phyloP scores from a whole-genome alignment of 2,113 vertebrate genomes.

The Bufo gargarizans region DNA sequence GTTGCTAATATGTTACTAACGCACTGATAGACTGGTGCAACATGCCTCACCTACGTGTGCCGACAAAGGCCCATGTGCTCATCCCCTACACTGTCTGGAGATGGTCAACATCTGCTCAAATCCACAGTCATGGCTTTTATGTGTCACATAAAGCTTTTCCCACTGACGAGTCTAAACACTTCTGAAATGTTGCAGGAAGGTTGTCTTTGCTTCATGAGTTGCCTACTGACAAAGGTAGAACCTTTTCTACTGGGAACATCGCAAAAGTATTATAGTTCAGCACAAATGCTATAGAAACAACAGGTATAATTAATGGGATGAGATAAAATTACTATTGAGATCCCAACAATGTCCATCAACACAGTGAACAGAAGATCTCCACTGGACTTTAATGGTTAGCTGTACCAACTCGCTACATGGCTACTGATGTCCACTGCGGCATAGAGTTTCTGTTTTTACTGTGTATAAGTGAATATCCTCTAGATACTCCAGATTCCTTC shows the following conservation, averaged over 20 bases:
- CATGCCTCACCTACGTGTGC: constrained; percentile 32
- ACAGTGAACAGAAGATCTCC: background rate
- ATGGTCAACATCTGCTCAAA: background rate
- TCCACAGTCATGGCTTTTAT: background rate
- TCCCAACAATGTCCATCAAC: background rate
- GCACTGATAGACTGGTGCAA: background rate
- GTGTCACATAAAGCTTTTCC: too few relatives aligned
- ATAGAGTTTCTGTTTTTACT: too few relatives aligned
- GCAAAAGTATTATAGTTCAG: too few relatives aligned
- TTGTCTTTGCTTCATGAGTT: background rate
- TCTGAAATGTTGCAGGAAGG: background rate
- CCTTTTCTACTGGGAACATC: too few relatives aligned
- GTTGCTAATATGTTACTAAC: constrained; percentile 19
- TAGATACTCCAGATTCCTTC: too few relatives aligned
- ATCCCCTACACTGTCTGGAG: background rate
- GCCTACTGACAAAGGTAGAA: too few relatives aligned
- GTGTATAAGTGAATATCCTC: too few relatives aligned
- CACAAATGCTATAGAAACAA: too few relatives aligned
- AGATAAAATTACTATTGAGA: background rate
- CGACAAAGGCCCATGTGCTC: background rate
- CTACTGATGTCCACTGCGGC: too few relatives aligned
- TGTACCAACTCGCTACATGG: too few relatives aligned
- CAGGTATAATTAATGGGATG: background rate
- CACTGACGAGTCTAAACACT: background rate
- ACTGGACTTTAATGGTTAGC: too few relatives aligned